Base-by-base conservation (phyloP, 1,140 invertebrate genomes). In the Drosophila melanica region DNA sequence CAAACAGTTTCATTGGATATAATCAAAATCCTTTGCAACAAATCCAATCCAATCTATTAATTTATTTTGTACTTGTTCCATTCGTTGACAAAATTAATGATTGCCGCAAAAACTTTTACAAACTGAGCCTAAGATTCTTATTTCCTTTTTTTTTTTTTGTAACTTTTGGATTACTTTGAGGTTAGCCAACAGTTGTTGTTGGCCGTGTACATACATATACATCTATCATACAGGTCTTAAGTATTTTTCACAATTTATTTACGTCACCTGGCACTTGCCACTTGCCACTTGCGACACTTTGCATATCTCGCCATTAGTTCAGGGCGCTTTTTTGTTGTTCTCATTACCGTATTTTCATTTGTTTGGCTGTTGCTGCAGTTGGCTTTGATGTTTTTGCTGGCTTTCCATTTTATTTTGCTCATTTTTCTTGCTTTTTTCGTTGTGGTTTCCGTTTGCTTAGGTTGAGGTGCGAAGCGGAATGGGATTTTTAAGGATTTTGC, bases 241-340 rank as follows among this genome's bases (percentile, higher is more conserved):
- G 51, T 71, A 81, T 90, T 86, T 81, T 68, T 54, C 65, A 74
- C 78, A 86, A 90, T 86, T 81, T 90, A 79, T 90, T 81, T 59
- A 78, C 72, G 78, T 85, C 85, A 81, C 68, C 86, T 70, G 77
- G 64, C 75, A 78, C 65, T 75, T 81, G 80, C 63, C 85, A 81
- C 68, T 81, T 70, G 77, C 60, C 75, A 81, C 62, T 75, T 81
- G 80, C 42, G 14, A 12, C 23, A 45, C 41, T 70, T 74, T 50
- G 35, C 58, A 64, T 77, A 81, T 70, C 44, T 71, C 59, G 84
- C 80, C 81, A 84, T 84, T 84, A 84, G 80, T 74, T 75, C 42
- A 33, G 42, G 41, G 45, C 53, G 73, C 66, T 53, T 57, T 63
- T 79, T 78, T 82, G 79, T 87, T 75, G 81, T 86, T 70, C 75